A percentile compares a stretch with the other conserved stretches of the same genome.
Conservation (phyloP, 1,140 invertebrate genomes). For the Hyphantria cunea region DNA sequence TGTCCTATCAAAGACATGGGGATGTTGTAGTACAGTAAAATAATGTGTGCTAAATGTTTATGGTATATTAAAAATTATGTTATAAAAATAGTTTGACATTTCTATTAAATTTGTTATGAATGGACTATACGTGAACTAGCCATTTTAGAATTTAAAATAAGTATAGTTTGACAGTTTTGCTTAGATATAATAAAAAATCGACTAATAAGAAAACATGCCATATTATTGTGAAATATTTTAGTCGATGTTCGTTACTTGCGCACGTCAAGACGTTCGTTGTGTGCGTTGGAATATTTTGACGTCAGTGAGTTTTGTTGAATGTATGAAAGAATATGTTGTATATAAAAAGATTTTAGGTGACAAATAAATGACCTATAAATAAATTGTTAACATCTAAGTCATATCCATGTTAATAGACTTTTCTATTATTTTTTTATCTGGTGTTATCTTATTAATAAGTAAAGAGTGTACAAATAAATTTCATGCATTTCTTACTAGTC, state of each 20-base stretch:
- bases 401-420: constrained; percentile 74
- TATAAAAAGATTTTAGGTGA: constrained; percentile 29
- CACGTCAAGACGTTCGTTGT: neutral
- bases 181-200: constrained; percentile 17
- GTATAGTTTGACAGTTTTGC: constrained; percentile 16
- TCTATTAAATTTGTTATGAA: too few relatives aligned
- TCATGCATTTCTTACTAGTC: constrained; percentile 79
- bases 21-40: too few relatives aligned
- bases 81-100: too few relatives aligned
- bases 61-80: too few relatives aligned
- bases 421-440: constrained; percentile 71
- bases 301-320: constrained; percentile 32
- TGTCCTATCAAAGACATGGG: too few relatives aligned
- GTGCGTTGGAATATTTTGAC: constrained; percentile 24
- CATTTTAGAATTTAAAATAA: constrained; percentile 14
- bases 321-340: constrained; percentile 24
- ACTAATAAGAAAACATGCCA: constrained; percentile 25
- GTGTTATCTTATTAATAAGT: constrained; percentile 78
- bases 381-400: constrained; percentile 69
- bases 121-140: too few relatives aligned
- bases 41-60: too few relatives aligned
- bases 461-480: constrained; percentile 77
- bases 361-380: constrained; percentile 32
- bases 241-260: constrained; percentile 9
- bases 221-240: constrained; percentile 23